phyloP scores from a whole-genome alignment of 30 jellyfish, hydroid and myxozoan species.

The Pseudorhiza aurosa region DNA sequence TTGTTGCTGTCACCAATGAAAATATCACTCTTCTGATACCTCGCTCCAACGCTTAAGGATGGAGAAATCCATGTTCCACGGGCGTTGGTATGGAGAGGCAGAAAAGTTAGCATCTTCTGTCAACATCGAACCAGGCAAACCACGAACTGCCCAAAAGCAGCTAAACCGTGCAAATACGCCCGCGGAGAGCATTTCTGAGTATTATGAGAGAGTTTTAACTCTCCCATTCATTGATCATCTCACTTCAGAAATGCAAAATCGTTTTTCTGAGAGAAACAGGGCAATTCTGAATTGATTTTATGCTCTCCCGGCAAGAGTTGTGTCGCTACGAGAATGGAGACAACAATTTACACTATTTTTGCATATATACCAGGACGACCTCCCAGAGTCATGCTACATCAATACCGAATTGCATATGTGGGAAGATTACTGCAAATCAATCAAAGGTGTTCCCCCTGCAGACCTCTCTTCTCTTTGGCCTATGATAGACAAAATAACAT shows the following conservation, averaged over 20 bases:
- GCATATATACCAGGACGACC: too few relatives aligned
- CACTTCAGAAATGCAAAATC: constrained; percentile 10
- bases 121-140: constrained; percentile 4
- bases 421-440: too few relatives aligned
- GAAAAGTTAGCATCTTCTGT: background rate
- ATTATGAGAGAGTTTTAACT: background rate
- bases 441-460: too few relatives aligned
- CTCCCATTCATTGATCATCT: constrained; percentile 41
- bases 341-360: too few relatives aligned
- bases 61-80: background rate
- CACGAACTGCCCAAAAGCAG: constrained; percentile 19
- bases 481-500: too few relatives aligned
- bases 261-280: constrained; percentile 27
- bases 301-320: constrained; percentile 20
- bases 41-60: background rate
- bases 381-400: too few relatives aligned
- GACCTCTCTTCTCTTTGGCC: too few relatives aligned
- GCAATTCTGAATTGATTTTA: background rate
- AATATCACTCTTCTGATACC: constrained; percentile 10
- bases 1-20: constrained; percentile 10
- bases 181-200: background rate
- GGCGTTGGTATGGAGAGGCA: constrained; percentile 29
- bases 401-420: too few relatives aligned
- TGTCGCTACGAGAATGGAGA: too few relatives aligned
- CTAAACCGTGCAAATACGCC: constrained; percentile 24